Evolutionary conservation across 2,113 vertebrate species (phyloP).

Genomic region (Spermophilus dauricus): DNA sequence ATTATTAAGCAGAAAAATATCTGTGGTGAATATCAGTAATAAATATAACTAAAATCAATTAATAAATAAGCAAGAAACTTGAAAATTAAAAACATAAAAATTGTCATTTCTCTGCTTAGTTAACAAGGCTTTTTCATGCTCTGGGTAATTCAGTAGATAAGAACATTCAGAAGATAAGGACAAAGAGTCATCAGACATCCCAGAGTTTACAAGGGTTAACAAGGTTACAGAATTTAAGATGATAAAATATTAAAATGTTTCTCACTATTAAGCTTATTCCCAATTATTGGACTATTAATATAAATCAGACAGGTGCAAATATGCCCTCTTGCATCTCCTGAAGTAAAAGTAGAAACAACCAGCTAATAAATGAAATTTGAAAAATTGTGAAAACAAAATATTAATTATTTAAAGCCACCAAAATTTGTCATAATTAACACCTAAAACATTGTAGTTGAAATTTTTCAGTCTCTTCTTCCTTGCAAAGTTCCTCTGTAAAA

Average conservation of each 20-base stretch:
- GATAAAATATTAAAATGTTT: not conserved
- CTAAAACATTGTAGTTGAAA: not conserved
- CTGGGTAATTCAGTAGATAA: not conserved
- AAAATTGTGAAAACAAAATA: not conserved
- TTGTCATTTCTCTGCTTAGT: not conserved
- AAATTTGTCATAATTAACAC: not conserved
- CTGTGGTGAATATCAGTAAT: not conserved
- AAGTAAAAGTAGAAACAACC: slow-evolving; percentile 21
- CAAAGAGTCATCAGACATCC: not conserved
- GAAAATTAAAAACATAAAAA: slow-evolving; percentile 28
- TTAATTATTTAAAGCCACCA: not conserved
- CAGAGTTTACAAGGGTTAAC: not conserved
- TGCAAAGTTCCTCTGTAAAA: not conserved
- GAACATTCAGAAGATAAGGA: not conserved
- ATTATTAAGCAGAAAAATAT: slow-evolving; percentile 1
- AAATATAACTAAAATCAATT: not conserved
- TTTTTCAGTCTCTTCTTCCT: not conserved
- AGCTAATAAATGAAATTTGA: not conserved
- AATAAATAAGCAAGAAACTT: not conserved
- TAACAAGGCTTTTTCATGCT: not conserved
- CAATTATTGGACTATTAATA: not conserved
- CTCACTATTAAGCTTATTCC: not conserved
- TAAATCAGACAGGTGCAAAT: not conserved
- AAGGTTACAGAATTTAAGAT: not conserved
- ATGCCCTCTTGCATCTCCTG: not conserved